Evolutionary conservation across 2,113 vertebrate species (phyloP).

Genomic region (Solenodon paradoxus): DNA sequence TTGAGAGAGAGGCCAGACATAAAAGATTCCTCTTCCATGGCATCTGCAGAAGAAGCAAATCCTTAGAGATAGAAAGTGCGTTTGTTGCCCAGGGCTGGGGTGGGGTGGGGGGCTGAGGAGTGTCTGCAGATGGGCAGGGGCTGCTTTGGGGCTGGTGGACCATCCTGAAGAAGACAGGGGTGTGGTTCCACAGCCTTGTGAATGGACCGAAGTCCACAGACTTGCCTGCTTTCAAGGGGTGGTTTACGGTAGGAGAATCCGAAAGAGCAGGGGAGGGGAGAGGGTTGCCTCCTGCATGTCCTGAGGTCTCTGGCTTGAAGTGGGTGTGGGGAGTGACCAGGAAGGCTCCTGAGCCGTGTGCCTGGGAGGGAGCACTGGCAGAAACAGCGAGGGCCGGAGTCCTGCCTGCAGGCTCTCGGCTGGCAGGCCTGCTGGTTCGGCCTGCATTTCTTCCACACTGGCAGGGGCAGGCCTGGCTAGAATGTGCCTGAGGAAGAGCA

Average conservation of each 20-base stretch:
- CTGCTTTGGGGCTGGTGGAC: background rate
- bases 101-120: accelerated
- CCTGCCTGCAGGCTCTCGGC: too few relatives aligned
- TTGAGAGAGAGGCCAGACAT: background rate
- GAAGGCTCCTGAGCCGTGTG: background rate
- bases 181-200: background rate
- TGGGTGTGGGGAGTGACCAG: too few relatives aligned
- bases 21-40: background rate
- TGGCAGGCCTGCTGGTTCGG: background rate
- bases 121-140: background rate
- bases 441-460: background rate
- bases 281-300: background rate
- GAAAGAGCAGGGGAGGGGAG: background rate
- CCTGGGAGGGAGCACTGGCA: background rate
- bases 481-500: constrained; percentile 32
- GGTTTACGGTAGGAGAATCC: background rate
- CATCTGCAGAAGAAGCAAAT: background rate
- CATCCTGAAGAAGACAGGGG: background rate
- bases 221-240: background rate
- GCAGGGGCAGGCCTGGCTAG: background rate
- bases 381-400: background rate
- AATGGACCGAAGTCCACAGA: background rate
- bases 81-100: background rate
- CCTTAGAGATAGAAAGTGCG: background rate
- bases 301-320: background rate